These are phyloP conservation scores for Malacoctenus gilli DNA, from an alignment of 2,797 vertebrate species.

Conservation along the genomic window DNA sequence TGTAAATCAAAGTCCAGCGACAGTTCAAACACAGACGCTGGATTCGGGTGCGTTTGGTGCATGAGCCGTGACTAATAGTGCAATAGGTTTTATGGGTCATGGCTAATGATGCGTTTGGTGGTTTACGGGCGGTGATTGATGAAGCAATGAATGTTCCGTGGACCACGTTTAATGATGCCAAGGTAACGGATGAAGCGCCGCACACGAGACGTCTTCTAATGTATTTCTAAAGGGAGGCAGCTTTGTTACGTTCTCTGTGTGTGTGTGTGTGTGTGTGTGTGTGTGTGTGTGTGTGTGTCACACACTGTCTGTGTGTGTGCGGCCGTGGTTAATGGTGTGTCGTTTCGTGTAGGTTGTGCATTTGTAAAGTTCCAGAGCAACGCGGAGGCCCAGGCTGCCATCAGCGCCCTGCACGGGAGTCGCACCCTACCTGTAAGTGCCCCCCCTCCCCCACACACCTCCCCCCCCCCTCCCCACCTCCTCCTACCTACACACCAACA, in stretches of 20 bases:
- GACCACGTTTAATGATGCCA: slow-evolving; percentile 76
- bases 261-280: slow-evolving; percentile 28
- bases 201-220: slow-evolving; percentile 70
- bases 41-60: slow-evolving; percentile 64
- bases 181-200: slow-evolving; percentile 70
- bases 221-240: slow-evolving; percentile 72
- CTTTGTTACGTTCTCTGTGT: slow-evolving; percentile 41
- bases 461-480: neutral
- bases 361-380: slow-evolving; percentile 95
- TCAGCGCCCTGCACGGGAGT: slow-evolving; percentile 81
- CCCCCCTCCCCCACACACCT: neutral
- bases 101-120: slow-evolving; percentile 74
- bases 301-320: slow-evolving; percentile 28
- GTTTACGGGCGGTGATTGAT: slow-evolving; percentile 77
- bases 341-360: slow-evolving; percentile 83
- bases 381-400: slow-evolving; percentile 81
- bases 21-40: slow-evolving; percentile 67
- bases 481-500: slow-evolving; percentile 7
- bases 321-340: slow-evolving; percentile 53
- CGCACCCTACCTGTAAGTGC: slow-evolving; percentile 81
- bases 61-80: slow-evolving; percentile 72
- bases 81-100: slow-evolving; percentile 78
- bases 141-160: slow-evolving; percentile 75
- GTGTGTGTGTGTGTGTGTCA: slow-evolving; percentile 19
- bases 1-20: slow-evolving; percentile 68